These are phyloP conservation scores for Diglossa cyanea DNA, from an alignment of 2,797 vertebrate genomes.

Conservation along the genomic window DNA sequence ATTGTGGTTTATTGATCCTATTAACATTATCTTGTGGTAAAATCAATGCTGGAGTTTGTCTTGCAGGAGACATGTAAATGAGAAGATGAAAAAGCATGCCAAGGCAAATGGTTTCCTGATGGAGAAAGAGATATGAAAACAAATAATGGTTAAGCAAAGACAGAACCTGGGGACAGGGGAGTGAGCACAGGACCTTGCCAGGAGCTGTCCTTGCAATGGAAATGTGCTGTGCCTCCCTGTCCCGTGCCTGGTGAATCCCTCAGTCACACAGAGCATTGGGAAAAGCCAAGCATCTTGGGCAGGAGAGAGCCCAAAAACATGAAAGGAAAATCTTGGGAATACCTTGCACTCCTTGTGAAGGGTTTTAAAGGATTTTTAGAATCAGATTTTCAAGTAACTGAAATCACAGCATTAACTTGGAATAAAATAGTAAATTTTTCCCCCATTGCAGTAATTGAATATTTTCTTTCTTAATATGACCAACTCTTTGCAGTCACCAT, in stretches of 20 bases:
- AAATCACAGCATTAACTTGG: neutral
- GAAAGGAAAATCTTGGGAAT: neutral
- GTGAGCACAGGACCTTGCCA: neutral
- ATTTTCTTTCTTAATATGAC: neutral
- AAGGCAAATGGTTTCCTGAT: constrained; percentile 70
- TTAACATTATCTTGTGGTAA: constrained; percentile 77
- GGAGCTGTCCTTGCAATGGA: neutral
- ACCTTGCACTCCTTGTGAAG: neutral
- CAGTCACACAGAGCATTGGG: neutral
- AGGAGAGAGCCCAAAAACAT: neutral
- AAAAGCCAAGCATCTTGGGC: neutral
- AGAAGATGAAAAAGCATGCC: constrained; percentile 67
- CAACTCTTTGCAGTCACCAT: neutral
- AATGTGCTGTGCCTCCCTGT: neutral
- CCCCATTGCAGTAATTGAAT: neutral
- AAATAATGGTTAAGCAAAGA: constrained; percentile 18
- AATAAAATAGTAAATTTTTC: neutral
- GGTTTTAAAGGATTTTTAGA: neutral
- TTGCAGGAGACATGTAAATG: constrained; percentile 75
- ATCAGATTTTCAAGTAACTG: neutral
- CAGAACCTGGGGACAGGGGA: neutral
- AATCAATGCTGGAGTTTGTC: constrained; percentile 75
- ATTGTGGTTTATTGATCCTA: constrained; percentile 78
- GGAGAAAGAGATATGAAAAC: constrained; percentile 34
- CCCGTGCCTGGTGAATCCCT: neutral